Evolutionary conservation across 2,888 invertebrate species (phyloP).

Genomic region (Coremacera marginata): DNA sequence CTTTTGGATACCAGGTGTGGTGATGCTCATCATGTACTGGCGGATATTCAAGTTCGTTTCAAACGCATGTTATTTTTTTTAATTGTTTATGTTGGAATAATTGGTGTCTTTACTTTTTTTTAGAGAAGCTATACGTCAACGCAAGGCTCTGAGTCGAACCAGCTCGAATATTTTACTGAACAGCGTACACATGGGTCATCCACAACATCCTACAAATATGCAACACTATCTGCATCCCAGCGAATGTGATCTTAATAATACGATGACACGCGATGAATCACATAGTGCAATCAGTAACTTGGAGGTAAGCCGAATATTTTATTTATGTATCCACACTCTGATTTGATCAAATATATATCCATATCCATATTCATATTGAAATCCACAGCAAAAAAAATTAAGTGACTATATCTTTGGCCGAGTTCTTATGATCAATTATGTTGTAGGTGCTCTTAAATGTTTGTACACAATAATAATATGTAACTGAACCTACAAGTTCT

Average conservation of each 20-base stretch:
- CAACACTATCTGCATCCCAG: conserved; percentile 72
- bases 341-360: not conserved
- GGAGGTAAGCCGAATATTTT: conserved; percentile 61
- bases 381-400: too few species aligned
- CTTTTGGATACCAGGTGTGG: conserved; percentile 93
- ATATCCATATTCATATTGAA: not conserved
- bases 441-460: too few species aligned
- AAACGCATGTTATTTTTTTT: not conserved
- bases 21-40: conserved; percentile 94
- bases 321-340: too few species aligned
- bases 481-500: too few species aligned
- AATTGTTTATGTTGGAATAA: not conserved
- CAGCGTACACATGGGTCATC: conserved; percentile 85
- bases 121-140: conserved; percentile 84
- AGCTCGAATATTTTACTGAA: conserved; percentile 87
- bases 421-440: too few species aligned
- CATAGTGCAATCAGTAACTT: conserved; percentile 70
- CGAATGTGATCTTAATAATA: conserved; percentile 71
- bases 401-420: too few species aligned
- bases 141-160: conserved; percentile 86
- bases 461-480: too few species aligned
- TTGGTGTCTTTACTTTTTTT: conserved; percentile 48
- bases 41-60: conserved; percentile 75
- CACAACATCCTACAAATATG: conserved; percentile 77
- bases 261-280: conserved; percentile 66